phyloP scores from a whole-genome alignment of 2,113 vertebrate species.

The Zosterops borbonicus region DNA sequence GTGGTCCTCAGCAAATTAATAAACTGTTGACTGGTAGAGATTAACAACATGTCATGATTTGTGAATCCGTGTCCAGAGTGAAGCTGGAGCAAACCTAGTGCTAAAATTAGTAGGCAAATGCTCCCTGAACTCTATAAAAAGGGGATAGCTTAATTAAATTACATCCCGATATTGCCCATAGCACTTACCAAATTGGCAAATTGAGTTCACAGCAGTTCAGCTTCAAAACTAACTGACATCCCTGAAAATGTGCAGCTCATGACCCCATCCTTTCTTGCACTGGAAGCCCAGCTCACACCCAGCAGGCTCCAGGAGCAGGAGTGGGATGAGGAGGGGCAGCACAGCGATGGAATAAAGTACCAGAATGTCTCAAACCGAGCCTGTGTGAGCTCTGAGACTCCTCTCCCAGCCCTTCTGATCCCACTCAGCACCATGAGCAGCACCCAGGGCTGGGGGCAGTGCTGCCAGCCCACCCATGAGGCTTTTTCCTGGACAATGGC shows the following conservation, averaged over 20 bases:
- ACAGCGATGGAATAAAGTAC: not conserved
- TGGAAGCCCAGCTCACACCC: not conserved
- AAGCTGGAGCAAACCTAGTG: slow-evolving; percentile 36
- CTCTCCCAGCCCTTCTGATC: not conserved
- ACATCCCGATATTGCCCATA: slow-evolving; percentile 54
- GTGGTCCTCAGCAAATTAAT: slow-evolving; percentile 59
- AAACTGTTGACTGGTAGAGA: slow-evolving; percentile 67
- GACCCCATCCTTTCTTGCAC: not conserved
- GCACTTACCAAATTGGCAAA: slow-evolving; percentile 65
- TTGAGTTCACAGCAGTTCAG: slow-evolving; percentile 47
- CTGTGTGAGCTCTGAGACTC: not conserved
- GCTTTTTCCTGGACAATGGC: not conserved
- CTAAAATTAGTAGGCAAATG: slow-evolving; percentile 58
- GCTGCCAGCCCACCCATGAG: not conserved
- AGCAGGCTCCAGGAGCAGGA: not conserved
- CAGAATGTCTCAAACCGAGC: fast-evolving
- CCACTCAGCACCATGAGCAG: fast-evolving
- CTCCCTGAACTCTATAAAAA: slow-evolving; percentile 66
- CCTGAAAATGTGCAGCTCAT: not conserved
- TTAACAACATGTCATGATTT: slow-evolving; percentile 61
- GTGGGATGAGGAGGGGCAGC: not conserved
- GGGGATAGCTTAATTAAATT: slow-evolving; percentile 68
- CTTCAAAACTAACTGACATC: slow-evolving; percentile 41
- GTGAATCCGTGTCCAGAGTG: slow-evolving; percentile 6
- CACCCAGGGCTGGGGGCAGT: not conserved